Evolutionary conservation across 2,113 vertebrate species (phyloP), one percentile per base, ranked within the genome.

Genomic region (Panthera uncia): DNA sequence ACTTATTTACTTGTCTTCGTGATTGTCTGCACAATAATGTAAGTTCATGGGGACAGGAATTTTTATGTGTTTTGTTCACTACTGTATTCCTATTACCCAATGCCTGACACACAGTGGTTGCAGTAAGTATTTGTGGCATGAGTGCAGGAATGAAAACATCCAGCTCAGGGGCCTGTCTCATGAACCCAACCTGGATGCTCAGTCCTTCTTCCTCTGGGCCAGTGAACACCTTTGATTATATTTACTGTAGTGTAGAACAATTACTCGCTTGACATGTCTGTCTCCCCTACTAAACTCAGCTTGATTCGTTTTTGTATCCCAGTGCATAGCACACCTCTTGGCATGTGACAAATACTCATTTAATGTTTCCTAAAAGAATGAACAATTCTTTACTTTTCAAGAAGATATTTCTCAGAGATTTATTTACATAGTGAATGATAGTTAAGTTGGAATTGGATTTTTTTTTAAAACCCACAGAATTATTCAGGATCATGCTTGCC

Each of bases 351-450:
- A 91, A 82, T 73, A 80, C 19, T 80, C 79, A 73, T 79, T 89
- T 94, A 68, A 48, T 68, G 15, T 87, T 94, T 94, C 79, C 38
- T 84, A 89, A 80, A 52, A 91, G 29, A 89, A 86, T 89, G 61
- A 96, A 91, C 83, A 93, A 86, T 25, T 93, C 36, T 48, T 85
- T 88, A 71, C 27, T 91, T 97, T 95, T 92, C 27, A 92, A 95
- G 89, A 95, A 95, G 23, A 65, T 65, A 61, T 33, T 82, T 80
- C 55, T 89, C 31, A 68, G 86, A 93, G 4, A 89, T 73, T 21
- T 76, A 41, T 74, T 95, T 81, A 91, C 96, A 52, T 85, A 82
- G n/a, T 82, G 38, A 95, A 92, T 57, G 52, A 68, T 90, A 66
- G 45, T 63, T 81, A 95, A 82, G 27, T 55, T 97, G 66, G 84